Evolutionary conservation across 2,888 invertebrate genomes (phyloP).

Genomic region (Heliconius cydno): DNA sequence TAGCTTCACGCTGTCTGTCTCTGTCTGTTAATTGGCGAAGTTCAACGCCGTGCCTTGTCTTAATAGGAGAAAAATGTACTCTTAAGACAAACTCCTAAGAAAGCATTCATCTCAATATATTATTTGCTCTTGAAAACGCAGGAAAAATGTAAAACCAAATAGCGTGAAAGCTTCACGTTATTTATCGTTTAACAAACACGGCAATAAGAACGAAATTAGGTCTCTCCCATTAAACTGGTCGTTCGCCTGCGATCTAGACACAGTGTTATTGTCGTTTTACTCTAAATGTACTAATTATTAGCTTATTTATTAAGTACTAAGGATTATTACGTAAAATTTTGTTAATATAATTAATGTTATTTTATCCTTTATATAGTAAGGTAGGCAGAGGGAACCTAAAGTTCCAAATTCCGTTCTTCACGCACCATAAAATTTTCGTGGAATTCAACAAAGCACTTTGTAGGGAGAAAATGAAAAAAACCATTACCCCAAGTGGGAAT

Average conservation of each 20-base stretch:
- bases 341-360: too few relatives aligned
- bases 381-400: background rate
- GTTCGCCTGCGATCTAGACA: slow-evolving; percentile 4
- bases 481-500: background rate
- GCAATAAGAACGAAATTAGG: slow-evolving; percentile 3
- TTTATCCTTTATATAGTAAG: background rate
- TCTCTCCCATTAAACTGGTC: background rate
- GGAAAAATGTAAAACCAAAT: background rate
- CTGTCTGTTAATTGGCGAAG: too few relatives aligned
- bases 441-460: background rate
- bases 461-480: background rate
- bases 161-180: slow-evolving; percentile 4
- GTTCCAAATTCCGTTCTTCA: too few relatives aligned
- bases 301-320: background rate
- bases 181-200: background rate
- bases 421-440: too few relatives aligned
- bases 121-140: background rate
- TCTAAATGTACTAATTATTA: slow-evolving; percentile 1
- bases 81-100: too few relatives aligned
- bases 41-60: background rate
- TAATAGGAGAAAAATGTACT: too few relatives aligned
- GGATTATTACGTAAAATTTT: too few relatives aligned
- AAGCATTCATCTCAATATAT: background rate
- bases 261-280: slow-evolving; percentile 9
- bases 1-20: background rate